Conservation (phyloP, 1,140 invertebrate species). For the Anastrepha obliqua region DNA sequence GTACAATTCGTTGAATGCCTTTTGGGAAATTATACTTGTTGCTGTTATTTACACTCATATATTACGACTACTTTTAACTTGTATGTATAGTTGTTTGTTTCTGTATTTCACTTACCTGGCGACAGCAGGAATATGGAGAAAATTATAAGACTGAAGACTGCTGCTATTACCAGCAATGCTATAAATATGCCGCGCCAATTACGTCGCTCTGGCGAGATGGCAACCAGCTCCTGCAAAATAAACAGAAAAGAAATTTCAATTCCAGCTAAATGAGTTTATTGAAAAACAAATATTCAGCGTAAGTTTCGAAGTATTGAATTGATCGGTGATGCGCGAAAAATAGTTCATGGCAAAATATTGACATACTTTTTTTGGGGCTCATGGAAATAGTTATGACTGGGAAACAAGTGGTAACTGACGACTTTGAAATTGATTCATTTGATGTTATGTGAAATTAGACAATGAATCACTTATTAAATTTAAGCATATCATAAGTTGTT, state of each 20-base stretch:
- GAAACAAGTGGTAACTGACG: too few species aligned
- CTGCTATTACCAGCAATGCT: slow-evolving; percentile 89
- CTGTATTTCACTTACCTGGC: slow-evolving; percentile 75
- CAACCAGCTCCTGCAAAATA: slow-evolving; percentile 83
- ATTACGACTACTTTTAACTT: not conserved
- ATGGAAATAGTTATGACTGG: too few species aligned
- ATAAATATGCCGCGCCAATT: slow-evolving; percentile 95
- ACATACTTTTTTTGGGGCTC: too few species aligned
- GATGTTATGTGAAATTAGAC: too few species aligned
- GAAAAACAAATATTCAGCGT: not conserved
- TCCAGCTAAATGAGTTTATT: not conserved
- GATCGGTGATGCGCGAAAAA: too few species aligned
- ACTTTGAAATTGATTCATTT: too few species aligned
- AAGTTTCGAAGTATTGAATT: not conserved
- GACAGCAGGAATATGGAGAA: slow-evolving; percentile 91
- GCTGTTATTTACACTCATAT: not conserved
- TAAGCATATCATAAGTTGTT: too few species aligned
- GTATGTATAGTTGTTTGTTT: not conserved
- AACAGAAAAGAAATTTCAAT: not conserved
- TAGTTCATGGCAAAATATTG: too few species aligned
- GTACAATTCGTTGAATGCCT: not conserved
- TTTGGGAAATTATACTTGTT: not conserved
- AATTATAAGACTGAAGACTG: slow-evolving; percentile 89
- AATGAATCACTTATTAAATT: too few species aligned
- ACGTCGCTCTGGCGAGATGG: slow-evolving; percentile 84